Evolutionary conservation across 2,113 vertebrate genomes (phyloP), one percentile per base, ranked within the genome.

Genomic region (Coryphaenoides rupestris): DNA sequence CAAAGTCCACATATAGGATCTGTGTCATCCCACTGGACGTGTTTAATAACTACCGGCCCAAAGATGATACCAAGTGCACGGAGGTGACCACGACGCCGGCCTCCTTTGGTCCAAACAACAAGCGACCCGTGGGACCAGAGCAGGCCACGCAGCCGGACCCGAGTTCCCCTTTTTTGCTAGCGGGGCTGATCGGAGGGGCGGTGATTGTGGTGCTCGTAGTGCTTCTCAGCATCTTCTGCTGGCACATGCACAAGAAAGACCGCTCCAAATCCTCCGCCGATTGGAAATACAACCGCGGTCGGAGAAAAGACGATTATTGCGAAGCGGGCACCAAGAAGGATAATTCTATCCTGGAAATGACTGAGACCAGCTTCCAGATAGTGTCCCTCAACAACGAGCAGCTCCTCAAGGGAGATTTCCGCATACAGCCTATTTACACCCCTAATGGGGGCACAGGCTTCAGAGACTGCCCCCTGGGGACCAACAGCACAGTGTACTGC

Each of bases 261-360:
- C 87, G 91, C 23, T 74, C 74, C 24, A 72, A 75, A 76, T 92
- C 91, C 23, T 94, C 93, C 40, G 90, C 93, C 88, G 93, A 95
- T 74, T 97, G 95, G 94, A 96, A 96, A 91, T 98, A 97, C 7
- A 97, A 95, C 80, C 88, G 93, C 0, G 95, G 95, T 14, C 90
- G 95, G 53, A 92, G 95, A 92, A 98, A 96, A 96, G 94, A 98
- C 0, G 93, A 98, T 74, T 98, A 97, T 62, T 93, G 94, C 0
- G 95, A 98, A 75, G 95, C 95, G 0, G 95, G 95, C 63, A 98
- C 95, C 57, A 98, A 97, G 86, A 98, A 96, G 79, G 95, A 98
- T 89, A 95, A 95, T 83, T 96, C 95, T 78, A 96, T 98, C 86
- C 88, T 98, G 87, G 95, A 98, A 91, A 98, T 98, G 95, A 98